Base-by-base conservation (phyloP, 1,140 invertebrate species). In the Telenomus remus region DNA sequence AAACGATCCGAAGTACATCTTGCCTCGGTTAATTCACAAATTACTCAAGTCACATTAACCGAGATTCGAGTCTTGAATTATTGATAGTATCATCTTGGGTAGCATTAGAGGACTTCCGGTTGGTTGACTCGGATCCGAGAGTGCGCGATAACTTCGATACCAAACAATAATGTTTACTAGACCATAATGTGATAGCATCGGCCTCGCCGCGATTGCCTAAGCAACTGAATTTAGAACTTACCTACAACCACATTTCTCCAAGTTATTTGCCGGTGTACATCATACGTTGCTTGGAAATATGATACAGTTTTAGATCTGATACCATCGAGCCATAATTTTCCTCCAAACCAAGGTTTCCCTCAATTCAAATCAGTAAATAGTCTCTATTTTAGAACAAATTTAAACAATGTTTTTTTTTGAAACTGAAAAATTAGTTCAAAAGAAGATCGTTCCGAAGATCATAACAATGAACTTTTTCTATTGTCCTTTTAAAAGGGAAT, bases 121-220 rank as follows among this genome's bases (percentile, higher is more conserved):
- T 12, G 43, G 50, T 54, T 47, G 61, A 48, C 50, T 64, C n/a
- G 50, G 47, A 55, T 64, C 27, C 43, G 37, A 10, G 42, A 10
- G 50, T 46, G 39, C 43, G 39, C 16, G 61, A 64, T 64, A 53
- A 54, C 50, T 54, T 64, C 27, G 51, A 55, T 64, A 51, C 47
- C 51, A 51, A 55, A 64, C 61, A 54, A 47, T 27, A 27, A 27
- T 27, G 19, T 16, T 55, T 51, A 55, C 50, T 44, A 50, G 44
- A 64, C 61, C 51, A 64, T 64, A 64, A 64, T 64, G 50, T 33
- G 61, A 64, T 54, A 54, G 50, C 61, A 59, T 59, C 54, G 15
- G 19, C 19, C 55, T 54, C 16, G 49, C 37, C 9, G n/a, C 14
- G 48, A 50, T 50, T 61, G 16, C 9, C 39, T 37, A 15, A 51